These are phyloP conservation scores for Epinotia brunnichana DNA, from an alignment of 2,888 invertebrate genomes.

Conservation along the genomic window DNA sequence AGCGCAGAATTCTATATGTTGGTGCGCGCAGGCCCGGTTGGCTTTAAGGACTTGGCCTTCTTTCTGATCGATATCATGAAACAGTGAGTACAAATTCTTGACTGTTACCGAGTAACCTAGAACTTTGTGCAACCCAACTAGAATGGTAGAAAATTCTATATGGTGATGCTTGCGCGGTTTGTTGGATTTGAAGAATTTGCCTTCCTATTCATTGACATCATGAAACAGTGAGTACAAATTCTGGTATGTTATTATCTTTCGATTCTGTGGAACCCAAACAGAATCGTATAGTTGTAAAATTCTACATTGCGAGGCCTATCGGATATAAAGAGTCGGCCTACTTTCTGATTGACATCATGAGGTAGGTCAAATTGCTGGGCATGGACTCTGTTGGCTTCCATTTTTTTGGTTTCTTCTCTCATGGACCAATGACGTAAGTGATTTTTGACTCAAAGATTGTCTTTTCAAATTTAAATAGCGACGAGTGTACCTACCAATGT, in stretches of 20 bases:
- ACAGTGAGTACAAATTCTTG: conserved; percentile 81
- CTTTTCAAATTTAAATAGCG: not conserved
- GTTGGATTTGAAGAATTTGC: too few relatives aligned
- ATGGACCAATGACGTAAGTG: not conserved
- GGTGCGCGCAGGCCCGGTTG: conserved; percentile 88
- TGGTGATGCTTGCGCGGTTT: not conserved
- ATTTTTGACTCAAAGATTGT: not conserved
- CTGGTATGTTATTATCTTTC: too few relatives aligned
- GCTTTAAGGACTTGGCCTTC: conserved; percentile 88
- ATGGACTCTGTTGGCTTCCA: not conserved
- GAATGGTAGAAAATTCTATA: not conserved
- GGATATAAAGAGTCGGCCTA: too few relatives aligned
- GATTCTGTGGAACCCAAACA: too few relatives aligned
- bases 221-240: conserved; percentile 81
- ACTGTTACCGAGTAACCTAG: not conserved
- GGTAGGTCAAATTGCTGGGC: too few relatives aligned
- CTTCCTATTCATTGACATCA: too few relatives aligned
- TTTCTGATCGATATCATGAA: conserved; percentile 88
- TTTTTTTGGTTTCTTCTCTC: not conserved
- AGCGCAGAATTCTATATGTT: conserved; percentile 91
- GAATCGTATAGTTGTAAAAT: not conserved
- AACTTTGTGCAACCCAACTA: not conserved
- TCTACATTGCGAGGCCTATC: not conserved
- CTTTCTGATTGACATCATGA: too few relatives aligned
- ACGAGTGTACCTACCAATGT: too few relatives aligned